phyloP scores from a whole-genome alignment of 1,140 invertebrate genomes.

The Melanaphis sacchari region DNA sequence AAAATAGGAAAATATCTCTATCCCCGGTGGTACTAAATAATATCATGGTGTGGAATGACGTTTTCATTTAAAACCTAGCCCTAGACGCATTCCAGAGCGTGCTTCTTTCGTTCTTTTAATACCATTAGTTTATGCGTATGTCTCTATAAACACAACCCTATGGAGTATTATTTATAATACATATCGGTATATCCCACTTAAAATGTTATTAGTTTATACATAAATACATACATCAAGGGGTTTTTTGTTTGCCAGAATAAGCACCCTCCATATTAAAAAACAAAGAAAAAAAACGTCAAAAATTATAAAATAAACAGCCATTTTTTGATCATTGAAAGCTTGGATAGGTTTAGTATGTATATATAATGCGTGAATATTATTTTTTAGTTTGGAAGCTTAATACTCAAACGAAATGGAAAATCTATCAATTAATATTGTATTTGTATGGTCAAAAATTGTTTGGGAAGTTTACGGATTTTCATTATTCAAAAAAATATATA shows the following conservation, averaged over 20 bases:
- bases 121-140: constrained; percentile 8
- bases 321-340: background rate
- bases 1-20: constrained; percentile 6
- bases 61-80: constrained; percentile 49
- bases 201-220: background rate
- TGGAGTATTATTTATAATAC: constrained; percentile 4
- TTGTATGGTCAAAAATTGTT: background rate
- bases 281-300: background rate
- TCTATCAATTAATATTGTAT: background rate
- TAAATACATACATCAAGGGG: background rate
- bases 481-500: background rate
- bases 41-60: constrained; percentile 23
- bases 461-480: background rate
- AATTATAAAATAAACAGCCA: constrained; percentile 13
- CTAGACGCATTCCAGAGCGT: constrained; percentile 36
- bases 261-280: constrained; percentile 1
- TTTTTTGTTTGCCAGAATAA: background rate
- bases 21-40: background rate
- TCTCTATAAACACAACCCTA: constrained; percentile 13
- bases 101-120: constrained; percentile 10
- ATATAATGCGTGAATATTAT: background rate
- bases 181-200: background rate
- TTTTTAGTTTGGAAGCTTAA: background rate
- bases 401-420: constrained; percentile 4
- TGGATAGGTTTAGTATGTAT: background rate